Conservation (phyloP, 2,888 invertebrate species). For the Ophion obscuratus region DNA sequence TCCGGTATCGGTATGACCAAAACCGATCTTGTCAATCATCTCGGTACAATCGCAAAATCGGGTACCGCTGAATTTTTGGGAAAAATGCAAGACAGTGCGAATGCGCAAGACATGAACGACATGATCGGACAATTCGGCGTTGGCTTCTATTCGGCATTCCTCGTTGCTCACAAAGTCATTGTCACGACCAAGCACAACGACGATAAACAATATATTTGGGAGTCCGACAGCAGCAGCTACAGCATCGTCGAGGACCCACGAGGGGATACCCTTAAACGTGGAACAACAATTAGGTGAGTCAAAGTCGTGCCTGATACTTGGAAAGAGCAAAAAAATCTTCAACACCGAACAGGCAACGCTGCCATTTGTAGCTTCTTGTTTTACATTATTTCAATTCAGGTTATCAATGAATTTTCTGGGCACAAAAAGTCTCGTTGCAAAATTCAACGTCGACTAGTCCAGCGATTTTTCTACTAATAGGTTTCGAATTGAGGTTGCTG, state of each 20-base stretch:
- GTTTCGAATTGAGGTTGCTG: not conserved
- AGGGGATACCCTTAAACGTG: conserved; percentile 95
- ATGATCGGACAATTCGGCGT: conserved; percentile 99
- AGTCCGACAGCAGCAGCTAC: conserved; percentile 96
- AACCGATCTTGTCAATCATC: conserved; percentile 95
- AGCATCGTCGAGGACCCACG: conserved; percentile 97
- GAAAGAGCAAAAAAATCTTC: not conserved
- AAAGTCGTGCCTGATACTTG: not conserved
- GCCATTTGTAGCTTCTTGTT: not conserved
- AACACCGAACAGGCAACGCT: not conserved
- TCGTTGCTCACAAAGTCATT: conserved; percentile 97
- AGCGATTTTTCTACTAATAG: not conserved
- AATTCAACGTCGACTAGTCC: not conserved
- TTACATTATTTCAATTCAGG: too few species aligned
- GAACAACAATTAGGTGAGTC: conserved; percentile 91
- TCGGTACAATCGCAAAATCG: conserved; percentile 99
- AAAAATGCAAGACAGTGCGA: conserved; percentile 91
- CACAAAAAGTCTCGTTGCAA: not conserved
- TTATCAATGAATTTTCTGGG: not conserved
- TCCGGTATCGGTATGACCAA: conserved; percentile 99
- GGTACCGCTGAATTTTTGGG: conserved; percentile 98
- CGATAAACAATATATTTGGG: conserved; percentile 98
- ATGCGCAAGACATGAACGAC: conserved; percentile 92
- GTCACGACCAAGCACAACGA: conserved; percentile 98
- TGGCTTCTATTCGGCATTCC: conserved; percentile 99